A percentile compares a stretch with the other conserved stretches of the same genome.
Evolutionary conservation across 1,140 invertebrate genomes (phyloP).

Genomic region (Drusus annulatus): DNA sequence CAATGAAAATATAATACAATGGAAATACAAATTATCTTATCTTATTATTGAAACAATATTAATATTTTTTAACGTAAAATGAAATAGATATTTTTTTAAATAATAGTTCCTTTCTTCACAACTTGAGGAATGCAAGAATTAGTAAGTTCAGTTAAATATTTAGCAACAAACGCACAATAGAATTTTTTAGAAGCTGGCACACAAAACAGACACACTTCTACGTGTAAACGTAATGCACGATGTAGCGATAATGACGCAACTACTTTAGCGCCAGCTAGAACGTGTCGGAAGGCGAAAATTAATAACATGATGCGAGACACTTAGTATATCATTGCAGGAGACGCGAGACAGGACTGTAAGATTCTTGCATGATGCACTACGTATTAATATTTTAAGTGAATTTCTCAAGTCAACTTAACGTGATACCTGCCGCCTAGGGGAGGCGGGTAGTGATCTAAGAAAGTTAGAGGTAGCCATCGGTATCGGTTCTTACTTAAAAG

Average conservation of each 20-base stretch:
- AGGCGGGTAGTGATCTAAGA: constrained; percentile 6
- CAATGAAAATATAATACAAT: no score
- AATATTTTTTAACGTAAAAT: no score
- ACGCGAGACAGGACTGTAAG: not conserved
- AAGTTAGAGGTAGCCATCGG: constrained; percentile 24
- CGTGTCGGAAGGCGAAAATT: constrained; percentile 44
- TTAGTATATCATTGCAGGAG: constrained; percentile 13
- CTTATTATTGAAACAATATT: no score
- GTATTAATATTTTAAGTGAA: constrained; percentile 55
- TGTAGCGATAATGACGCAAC: constrained; percentile 27
- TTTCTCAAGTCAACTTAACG: constrained; percentile 38
- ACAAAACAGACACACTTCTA: no score
- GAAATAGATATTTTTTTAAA: no score
- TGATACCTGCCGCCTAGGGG: constrained; percentile 21
- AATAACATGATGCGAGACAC: constrained; percentile 37
- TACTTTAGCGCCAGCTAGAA: constrained; percentile 42
- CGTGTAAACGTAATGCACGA: no score
- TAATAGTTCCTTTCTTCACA: no score
- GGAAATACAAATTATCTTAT: no score
- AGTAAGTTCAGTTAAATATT: no score
- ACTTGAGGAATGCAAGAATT: no score
- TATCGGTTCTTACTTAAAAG: constrained; percentile 50
- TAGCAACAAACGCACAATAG: no score
- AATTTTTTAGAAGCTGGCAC: no score
- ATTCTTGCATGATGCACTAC: constrained; percentile 49